Base-by-base conservation (phyloP, 2,797 vertebrate genomes). In the Rhabdophis nuchalis region DNA sequence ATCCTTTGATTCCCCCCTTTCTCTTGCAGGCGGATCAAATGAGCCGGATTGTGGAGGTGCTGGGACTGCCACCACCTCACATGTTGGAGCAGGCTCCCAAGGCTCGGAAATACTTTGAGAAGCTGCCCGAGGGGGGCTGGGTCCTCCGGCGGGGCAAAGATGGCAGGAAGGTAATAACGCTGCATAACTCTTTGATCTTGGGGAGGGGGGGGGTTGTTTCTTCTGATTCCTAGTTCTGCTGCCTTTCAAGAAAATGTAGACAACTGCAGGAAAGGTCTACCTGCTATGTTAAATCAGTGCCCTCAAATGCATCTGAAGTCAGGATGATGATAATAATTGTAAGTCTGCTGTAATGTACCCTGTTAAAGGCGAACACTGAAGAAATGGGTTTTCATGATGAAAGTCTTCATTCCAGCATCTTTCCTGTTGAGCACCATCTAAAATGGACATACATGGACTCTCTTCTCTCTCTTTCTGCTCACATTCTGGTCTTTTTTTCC, bases 31-130 rank as follows among this genome's bases (percentile, higher is more conserved):
- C 99, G 85, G 99, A 99, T 97, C 98, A 99, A 97, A 99, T 99
- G 99, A 98, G 98, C 97, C 98, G 99, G 95, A 99, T 99, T 60
- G 99, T 99, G 95, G 99, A 99, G 97, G 99, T 99, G 91, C 96
- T 99, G 94, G 99, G 99, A 32, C 98, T 99, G 92, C 99, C 99
- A 0, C 98, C 99, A 27, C 98, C 98, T 93, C 98, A 99, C 98
- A 99, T 99, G 99, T 95, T 99, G 96, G 99, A 99, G 92, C 98
- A 99, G 97, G 99, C 99, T 77, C 99, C 99, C 94, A 99, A 99
- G 97, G 98, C 99, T 95, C 98, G 98, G 86, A 99, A 99, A 96
- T 99, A 99, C 96, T 99, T 99, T 95, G 99, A 99, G 96, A 98
- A 99, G 96, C 97, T 99, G 94, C 98, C 98, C 87, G 98, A 99